phyloP scores from a whole-genome alignment of 1,140 invertebrate species.

The Drosophila pectinifera region DNA sequence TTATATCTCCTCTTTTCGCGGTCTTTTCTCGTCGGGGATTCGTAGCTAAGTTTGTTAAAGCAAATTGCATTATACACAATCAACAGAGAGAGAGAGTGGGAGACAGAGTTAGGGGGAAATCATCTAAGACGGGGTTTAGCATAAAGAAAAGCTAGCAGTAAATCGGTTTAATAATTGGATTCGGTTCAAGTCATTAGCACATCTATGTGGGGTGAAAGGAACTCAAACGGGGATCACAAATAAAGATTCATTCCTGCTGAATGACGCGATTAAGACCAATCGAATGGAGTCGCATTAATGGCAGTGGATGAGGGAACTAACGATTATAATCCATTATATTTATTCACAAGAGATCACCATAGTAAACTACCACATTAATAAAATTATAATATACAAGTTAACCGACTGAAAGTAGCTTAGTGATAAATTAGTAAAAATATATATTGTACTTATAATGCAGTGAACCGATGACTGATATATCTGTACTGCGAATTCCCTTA shows the following conservation, averaged over 20 bases:
- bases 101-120: slow-evolving; percentile 18
- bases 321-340: slow-evolving; percentile 1
- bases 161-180: slow-evolving; percentile 44
- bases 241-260: slow-evolving; percentile 23
- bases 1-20: slow-evolving; percentile 30
- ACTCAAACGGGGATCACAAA: slow-evolving; percentile 28
- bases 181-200: slow-evolving; percentile 53
- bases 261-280: slow-evolving; percentile 8
- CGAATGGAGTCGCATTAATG: not conserved
- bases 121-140: slow-evolving; percentile 34
- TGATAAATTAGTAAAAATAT: not conserved
- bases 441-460: not conserved
- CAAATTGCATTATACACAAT: slow-evolving; percentile 76
- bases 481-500: not conserved
- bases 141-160: slow-evolving; percentile 54
- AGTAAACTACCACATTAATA: slow-evolving; percentile 21
- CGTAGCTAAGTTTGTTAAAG: slow-evolving; percentile 70
- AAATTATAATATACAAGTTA: not conserved
- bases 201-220: slow-evolving; percentile 39
- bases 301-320: slow-evolving; percentile 5
- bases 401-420: not conserved
- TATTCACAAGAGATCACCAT: not conserved
- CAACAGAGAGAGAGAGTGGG: slow-evolving; percentile 46
- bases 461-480: not conserved
- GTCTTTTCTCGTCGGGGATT: slow-evolving; percentile 38